A percentile compares a stretch with the other conserved stretches of the same genome.
Conservation (phyloP, 2,797 vertebrate species). For the Galaxias olidus region DNA sequence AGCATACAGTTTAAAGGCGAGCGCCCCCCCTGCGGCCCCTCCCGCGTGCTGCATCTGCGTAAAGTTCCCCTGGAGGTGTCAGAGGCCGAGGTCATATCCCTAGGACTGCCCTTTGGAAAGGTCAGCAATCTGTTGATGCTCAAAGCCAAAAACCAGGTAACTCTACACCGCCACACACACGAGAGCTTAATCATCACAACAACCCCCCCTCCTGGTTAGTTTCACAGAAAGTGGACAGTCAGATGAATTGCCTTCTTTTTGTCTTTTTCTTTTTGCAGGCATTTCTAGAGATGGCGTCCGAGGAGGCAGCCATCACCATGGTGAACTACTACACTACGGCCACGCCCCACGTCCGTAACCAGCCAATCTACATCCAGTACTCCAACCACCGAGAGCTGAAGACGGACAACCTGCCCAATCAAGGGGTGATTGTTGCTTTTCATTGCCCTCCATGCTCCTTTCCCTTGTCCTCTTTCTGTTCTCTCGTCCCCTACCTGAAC, state of each 20-base stretch:
- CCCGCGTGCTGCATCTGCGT: slow-evolving; percentile 87
- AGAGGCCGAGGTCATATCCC: slow-evolving; percentile 83
- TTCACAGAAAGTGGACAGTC: no score
- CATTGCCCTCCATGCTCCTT: no score
- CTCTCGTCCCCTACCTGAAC: no score
- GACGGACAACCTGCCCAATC: slow-evolving; percentile 79
- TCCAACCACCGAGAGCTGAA: slow-evolving; percentile 88
- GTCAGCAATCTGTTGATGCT: slow-evolving; percentile 88
- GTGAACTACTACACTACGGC: slow-evolving; percentile 82
- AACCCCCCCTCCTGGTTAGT: no score
- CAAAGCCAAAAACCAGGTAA: slow-evolving; percentile 85
- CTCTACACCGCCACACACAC: background rate
- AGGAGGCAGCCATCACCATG: slow-evolving; percentile 86
- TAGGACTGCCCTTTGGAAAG: slow-evolving; percentile 90
- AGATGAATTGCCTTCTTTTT: background rate
- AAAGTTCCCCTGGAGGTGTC: slow-evolving; percentile 82
- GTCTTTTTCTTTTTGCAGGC: slow-evolving; percentile 67
- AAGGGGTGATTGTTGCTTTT: slow-evolving; percentile 73
- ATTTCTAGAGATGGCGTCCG: slow-evolving; percentile 92
- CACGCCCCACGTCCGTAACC: slow-evolving; percentile 78
- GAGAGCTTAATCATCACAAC: background rate
- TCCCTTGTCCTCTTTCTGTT: no score
- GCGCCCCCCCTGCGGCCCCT: slow-evolving; percentile 70
- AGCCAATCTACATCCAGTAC: slow-evolving; percentile 89
- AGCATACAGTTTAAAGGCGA: slow-evolving; percentile 80